A percentile compares a stretch with the other conserved stretches of the same genome.
These are phyloP conservation scores for Drosophila incognita DNA, from an alignment of 2,888 invertebrate genomes.

Conservation along the genomic window DNA sequence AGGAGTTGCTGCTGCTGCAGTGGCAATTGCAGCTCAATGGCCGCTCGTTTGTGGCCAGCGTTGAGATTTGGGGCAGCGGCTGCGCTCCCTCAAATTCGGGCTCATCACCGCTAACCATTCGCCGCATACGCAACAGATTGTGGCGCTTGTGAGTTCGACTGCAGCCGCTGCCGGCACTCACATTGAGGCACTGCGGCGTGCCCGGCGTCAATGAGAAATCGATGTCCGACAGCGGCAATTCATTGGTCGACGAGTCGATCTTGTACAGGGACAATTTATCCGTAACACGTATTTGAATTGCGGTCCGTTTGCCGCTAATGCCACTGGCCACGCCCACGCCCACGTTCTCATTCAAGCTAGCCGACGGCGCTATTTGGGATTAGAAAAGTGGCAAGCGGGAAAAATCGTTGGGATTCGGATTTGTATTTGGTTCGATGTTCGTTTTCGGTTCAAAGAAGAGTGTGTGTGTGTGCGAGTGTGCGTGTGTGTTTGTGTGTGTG, in stretches of 20 bases:
- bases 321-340: slow-evolving; percentile 22
- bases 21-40: slow-evolving; percentile 83
- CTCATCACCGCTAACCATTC: slow-evolving; percentile 78
- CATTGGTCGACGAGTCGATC: slow-evolving; percentile 88
- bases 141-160: slow-evolving; percentile 33
- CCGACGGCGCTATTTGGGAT: slow-evolving; percentile 14
- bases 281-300: slow-evolving; percentile 80
- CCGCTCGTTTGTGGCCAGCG: slow-evolving; percentile 84
- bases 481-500: slow-evolving; percentile 1
- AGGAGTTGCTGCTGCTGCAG: slow-evolving; percentile 51
- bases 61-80: slow-evolving; percentile 85
- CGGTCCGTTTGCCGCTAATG: slow-evolving; percentile 45
- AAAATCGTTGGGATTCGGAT: slow-evolving; percentile 1
- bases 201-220: slow-evolving; percentile 85
- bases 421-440: slow-evolving; percentile 7
- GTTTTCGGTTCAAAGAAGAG: not conserved
- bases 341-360: slow-evolving; percentile 43
- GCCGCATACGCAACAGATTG: slow-evolving; percentile 69
- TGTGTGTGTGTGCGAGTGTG: not conserved
- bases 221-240: slow-evolving; percentile 88
- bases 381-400: slow-evolving; percentile 16
- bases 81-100: slow-evolving; percentile 61
- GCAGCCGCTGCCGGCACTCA: slow-evolving; percentile 9
- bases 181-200: slow-evolving; percentile 67
- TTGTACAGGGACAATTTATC: slow-evolving; percentile 81